Base-by-base conservation (phyloP, 2,113 vertebrate genomes). In the Microtus montanus region DNA sequence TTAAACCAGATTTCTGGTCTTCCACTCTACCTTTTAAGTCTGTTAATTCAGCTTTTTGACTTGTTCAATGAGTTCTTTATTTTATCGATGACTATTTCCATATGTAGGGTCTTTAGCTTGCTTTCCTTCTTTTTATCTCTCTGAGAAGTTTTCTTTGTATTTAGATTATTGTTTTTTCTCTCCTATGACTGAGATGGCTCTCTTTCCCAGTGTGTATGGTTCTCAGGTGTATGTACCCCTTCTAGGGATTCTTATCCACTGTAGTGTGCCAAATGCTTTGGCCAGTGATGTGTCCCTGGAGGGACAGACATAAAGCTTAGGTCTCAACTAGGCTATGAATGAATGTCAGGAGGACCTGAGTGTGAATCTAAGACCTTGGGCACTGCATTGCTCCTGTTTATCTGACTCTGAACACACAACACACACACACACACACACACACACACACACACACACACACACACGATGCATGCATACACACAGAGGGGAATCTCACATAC, bases 51-150 rank as follows among this genome's bases (percentile, higher is more conserved):
- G 41, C 66, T 86, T 1, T 75, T 83, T 30, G n/a, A 33, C 61
- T 91, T 75, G 79, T 75, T 70, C 58, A 84, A 24, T 77, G 26
- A 77, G 44, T 84, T 93, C 6, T 82, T 85, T 77, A 71, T 73
- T 89, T 79, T 41, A 58, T 24, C 35, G 24, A 58, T 3, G 20
- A 22, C 80, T 82, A 28, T 44, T 74, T 79, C 44, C 58, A 70
- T 92, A 87, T 70, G 2, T 38, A 79, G 13, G 49, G 28, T 87
- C 41, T 92, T 87, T 5, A 30, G 4, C 10, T 90, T 58, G 41
- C 13, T 91, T 93, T 91, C 47, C 58, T 22, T 95, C 74, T 74
- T 35, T 28, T 84, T 52, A 14, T 77, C 14, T 89, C 79, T 75
- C 58, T 58, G 68, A 86, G 58, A 63, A 92, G 61, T 77, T 61